Percentiles rank a stretch among this genome's conserved stretches.
These are phyloP conservation scores for Limnodromus scolopaceus DNA, from an alignment of 2,797 vertebrate genomes.

Conservation along the genomic window DNA sequence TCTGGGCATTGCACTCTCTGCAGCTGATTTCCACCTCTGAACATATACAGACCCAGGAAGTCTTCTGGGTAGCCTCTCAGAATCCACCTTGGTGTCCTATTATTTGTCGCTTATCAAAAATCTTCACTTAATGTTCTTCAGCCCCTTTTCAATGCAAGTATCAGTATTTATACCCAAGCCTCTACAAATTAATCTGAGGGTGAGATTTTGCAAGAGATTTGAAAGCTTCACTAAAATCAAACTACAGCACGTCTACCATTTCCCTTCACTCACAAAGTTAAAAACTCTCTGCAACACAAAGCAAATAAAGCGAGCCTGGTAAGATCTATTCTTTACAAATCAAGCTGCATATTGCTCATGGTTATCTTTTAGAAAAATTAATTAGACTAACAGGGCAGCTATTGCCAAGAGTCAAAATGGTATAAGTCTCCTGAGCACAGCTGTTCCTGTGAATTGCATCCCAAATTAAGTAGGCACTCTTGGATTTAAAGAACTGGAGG, in stretches of 20 bases:
- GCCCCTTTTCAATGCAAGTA: not conserved
- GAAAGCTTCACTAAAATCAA: constrained; percentile 29
- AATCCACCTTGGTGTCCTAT: not conserved
- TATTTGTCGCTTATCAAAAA: constrained; percentile 31
- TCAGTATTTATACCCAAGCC: constrained; percentile 10
- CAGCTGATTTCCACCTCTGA: not conserved
- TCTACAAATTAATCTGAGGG: constrained; percentile 29
- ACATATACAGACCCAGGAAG: not conserved
- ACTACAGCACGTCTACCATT: not conserved
- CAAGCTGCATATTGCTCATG: not conserved
- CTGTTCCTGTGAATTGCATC: constrained; percentile 30
- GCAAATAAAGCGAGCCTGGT: not conserved
- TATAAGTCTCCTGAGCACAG: not conserved
- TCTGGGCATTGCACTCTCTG: not conserved
- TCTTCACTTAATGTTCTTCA: not conserved
- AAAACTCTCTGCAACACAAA: not conserved
- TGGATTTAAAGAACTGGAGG: not conserved
- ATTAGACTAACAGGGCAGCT: constrained; percentile 39
- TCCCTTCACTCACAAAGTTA: constrained; percentile 15
- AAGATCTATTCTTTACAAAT: constrained; percentile 42
- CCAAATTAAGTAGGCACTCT: not conserved
- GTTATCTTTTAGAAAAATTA: constrained; percentile 60
- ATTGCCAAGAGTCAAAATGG: constrained; percentile 27
- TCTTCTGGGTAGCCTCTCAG: not conserved
- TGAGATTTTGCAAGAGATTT: constrained; percentile 27